Evolutionary conservation across 37 sponge, comb jelly and placozoan species (phyloP).

Genomic region (Axinella damicornis): DNA sequence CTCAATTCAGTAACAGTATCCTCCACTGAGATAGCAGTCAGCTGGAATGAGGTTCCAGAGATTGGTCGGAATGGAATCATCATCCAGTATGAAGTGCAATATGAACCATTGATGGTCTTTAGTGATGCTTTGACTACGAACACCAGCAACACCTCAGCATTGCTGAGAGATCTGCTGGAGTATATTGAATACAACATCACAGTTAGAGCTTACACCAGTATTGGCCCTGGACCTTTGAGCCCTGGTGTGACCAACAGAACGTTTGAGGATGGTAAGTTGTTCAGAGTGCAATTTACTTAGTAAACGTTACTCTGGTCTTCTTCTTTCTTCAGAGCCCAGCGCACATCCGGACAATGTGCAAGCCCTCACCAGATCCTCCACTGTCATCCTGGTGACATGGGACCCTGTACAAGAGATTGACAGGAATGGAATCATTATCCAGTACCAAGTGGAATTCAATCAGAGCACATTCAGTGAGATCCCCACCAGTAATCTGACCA

Average conservation of each 20-base stretch:
- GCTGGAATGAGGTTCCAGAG: conserved; percentile 20
- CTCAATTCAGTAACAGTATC: neutral
- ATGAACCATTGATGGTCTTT: conserved; percentile 30
- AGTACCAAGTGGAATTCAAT: conserved; percentile 39
- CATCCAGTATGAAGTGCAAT: conserved; percentile 50
- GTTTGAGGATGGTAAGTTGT: conserved; percentile 32
- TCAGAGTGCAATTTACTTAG: too few species aligned
- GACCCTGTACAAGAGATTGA: neutral
- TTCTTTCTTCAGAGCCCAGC: too few species aligned
- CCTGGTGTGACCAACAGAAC: conserved; percentile 1
- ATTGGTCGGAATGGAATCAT: conserved; percentile 57
- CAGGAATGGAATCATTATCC: conserved; percentile 39
- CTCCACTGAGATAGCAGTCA: conserved; percentile 33
- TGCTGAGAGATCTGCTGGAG: conserved; percentile 36
- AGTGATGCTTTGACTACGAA: neutral
- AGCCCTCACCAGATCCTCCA: conserved; percentile 1
- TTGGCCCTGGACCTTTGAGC: conserved; percentile 55
- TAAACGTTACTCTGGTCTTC: too few species aligned
- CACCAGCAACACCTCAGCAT: conserved; percentile 2
- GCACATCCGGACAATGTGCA: conserved; percentile 25
- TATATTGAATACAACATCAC: conserved; percentile 40
- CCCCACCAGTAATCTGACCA: too few species aligned
- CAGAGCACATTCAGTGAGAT: neutral
- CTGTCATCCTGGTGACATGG: conserved; percentile 25
- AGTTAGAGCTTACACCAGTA: conserved; percentile 60